phyloP scores from a whole-genome alignment of 2,113 vertebrate genomes.

The Lagopus leucura region DNA sequence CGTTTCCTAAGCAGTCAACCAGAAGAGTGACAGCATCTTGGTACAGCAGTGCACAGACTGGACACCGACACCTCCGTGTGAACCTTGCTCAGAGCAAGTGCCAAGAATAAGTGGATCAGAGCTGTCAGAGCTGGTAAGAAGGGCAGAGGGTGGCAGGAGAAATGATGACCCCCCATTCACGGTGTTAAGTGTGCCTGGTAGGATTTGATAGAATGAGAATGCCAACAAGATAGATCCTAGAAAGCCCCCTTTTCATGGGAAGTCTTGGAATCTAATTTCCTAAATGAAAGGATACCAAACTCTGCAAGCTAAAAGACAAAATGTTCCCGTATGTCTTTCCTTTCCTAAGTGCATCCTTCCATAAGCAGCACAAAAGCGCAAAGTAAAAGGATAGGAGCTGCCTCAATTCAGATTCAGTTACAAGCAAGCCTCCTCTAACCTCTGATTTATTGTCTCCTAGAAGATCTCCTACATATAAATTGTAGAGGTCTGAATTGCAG shows the following conservation, averaged over 20 bases:
- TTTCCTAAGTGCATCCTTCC: not conserved
- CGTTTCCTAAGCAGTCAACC: conserved; percentile 43
- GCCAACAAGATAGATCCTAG: not conserved
- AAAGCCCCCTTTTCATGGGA: not conserved
- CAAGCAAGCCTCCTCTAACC: not conserved
- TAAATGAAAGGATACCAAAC: not conserved
- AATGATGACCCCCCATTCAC: not conserved
- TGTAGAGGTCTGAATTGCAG: not conserved
- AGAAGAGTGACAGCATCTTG: conserved; percentile 58
- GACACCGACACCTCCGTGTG: conserved; percentile 47
- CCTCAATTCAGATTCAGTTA: not conserved
- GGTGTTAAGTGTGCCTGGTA: fast-evolving
- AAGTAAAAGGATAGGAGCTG: not conserved
- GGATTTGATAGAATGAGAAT: not conserved
- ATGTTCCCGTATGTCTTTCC: not conserved
- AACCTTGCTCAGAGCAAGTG: conserved; percentile 71
- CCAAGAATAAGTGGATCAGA: conserved; percentile 4
- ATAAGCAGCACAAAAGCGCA: not conserved
- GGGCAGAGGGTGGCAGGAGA: not conserved
- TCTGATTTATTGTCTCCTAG: not conserved
- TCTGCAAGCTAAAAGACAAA: not conserved
- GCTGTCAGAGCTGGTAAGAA: not conserved
- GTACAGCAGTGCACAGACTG: conserved; percentile 25
- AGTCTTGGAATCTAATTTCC: not conserved
- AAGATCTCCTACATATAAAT: not conserved